These are phyloP conservation scores for Myrmecophaga tridactyla DNA, from an alignment of 2,113 vertebrate genomes.

Conservation along the genomic window DNA sequence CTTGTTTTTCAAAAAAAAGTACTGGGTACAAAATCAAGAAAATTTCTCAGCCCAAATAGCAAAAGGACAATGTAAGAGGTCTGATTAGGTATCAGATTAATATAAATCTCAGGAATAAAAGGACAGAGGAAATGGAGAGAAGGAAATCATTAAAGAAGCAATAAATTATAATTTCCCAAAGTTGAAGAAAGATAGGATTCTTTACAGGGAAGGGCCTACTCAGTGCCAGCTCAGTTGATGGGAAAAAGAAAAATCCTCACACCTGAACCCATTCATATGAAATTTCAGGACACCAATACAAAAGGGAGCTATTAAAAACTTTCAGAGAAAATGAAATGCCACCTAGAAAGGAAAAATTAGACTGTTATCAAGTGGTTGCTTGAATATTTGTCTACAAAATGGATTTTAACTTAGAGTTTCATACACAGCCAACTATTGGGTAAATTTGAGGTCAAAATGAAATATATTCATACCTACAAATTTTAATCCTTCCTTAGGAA, in stretches of 20 bases:
- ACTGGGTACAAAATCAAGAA: background rate
- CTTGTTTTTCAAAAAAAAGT: background rate
- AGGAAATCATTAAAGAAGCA: background rate
- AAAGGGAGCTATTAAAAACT: background rate
- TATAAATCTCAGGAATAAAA: background rate
- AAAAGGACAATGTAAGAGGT: background rate
- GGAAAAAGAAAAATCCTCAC: background rate
- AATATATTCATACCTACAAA: background rate
- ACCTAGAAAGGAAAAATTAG: background rate
- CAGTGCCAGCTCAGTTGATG: background rate
- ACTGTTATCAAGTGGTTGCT: background rate
- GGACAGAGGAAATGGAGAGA: background rate
- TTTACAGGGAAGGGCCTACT: background rate
- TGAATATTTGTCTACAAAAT: slow-evolving; percentile 32
- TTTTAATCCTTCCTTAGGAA: background rate
- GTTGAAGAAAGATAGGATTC: background rate
- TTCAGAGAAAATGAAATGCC: slow-evolving; percentile 29
- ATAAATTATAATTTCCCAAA: background rate
- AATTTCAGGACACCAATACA: background rate
- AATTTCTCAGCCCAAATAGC: background rate
- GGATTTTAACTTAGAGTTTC: background rate
- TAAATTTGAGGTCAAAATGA: background rate
- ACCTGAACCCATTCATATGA: background rate
- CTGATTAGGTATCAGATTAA: background rate
- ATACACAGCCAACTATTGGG: background rate